A percentile compares a stretch with the other conserved stretches of the same genome.
Evolutionary conservation across 2,888 invertebrate species (phyloP).

Genomic region (Siphlonurus alternatus): DNA sequence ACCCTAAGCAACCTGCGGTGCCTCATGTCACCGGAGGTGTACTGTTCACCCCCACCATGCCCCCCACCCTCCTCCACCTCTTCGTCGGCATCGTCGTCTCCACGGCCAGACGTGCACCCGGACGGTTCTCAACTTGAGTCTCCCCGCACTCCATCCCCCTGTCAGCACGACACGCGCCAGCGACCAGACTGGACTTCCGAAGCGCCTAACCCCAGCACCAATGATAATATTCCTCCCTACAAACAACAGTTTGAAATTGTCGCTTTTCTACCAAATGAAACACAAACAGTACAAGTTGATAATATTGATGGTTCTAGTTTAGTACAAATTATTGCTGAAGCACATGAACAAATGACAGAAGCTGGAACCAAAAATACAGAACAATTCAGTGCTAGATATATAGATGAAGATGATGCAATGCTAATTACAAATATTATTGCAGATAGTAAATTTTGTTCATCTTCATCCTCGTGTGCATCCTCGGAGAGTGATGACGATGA

Average conservation of each 20-base stretch:
- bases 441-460: too few species aligned
- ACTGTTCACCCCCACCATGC: neutral
- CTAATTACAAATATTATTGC: neutral
- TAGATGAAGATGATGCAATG: neutral
- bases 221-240: neutral
- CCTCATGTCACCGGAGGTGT: neutral
- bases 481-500: neutral
- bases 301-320: neutral
- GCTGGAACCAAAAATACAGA: neutral
- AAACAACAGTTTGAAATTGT: neutral
- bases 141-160: neutral
- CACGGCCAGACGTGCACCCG: neutral
- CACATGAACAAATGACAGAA: neutral
- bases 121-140: neutral
- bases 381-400: too few species aligned
- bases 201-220: neutral
- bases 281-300: neutral
- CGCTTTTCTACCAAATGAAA: neutral
- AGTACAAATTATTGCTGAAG: neutral
- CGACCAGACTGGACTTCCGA: neutral
- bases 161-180: neutral
- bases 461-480: neutral
- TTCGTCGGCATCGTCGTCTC: neutral
- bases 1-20: neutral
- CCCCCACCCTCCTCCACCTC: neutral